Percentiles rank a stretch among this genome's conserved stretches.
Evolutionary conservation across 1,140 invertebrate species (phyloP).

Genomic region (Tachypleus tridentatus): DNA sequence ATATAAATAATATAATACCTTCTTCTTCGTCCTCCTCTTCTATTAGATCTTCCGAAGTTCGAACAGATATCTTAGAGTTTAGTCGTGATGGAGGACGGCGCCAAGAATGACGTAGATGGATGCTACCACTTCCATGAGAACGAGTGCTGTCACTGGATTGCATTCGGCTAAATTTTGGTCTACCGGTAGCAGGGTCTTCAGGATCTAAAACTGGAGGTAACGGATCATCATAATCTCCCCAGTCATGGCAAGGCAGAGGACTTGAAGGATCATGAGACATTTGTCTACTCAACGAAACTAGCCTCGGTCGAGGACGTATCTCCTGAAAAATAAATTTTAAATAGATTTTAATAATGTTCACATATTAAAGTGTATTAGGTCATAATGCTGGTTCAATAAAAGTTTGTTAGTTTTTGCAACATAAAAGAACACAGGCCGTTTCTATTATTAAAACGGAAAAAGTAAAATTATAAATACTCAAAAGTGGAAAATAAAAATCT

Average conservation of each 20-base stretch:
- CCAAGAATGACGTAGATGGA: constrained; percentile 11
- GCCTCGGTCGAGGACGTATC: constrained; percentile 13
- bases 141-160: constrained; percentile 15
- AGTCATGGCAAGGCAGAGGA: constrained; percentile 25
- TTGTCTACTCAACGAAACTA: constrained; percentile 19
- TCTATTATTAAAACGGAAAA: too few relatives aligned
- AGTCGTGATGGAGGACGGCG: constrained; percentile 23
- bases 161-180: constrained; percentile 12
- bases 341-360: background rate
- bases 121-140: constrained; percentile 13
- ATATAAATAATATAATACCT: background rate
- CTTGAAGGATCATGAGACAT: constrained; percentile 23
- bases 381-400: too few relatives aligned
- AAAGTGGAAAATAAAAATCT: too few relatives aligned
- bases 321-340: constrained; percentile 7
- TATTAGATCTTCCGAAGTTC: constrained; percentile 33
- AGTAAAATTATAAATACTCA: too few relatives aligned
- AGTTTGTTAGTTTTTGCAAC: too few relatives aligned
- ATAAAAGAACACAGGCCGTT: too few relatives aligned
- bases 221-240: constrained; percentile 18
- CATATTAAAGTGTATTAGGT: too few relatives aligned
- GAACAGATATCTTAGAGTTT: constrained; percentile 34
- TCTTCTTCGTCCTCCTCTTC: constrained; percentile 37
- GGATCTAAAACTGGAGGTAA: constrained; percentile 12
- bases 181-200: constrained; percentile 14